These are phyloP conservation scores for Dicerorhinus sumatrensis DNA, from an alignment of 2,113 vertebrate species.

Conservation along the genomic window DNA sequence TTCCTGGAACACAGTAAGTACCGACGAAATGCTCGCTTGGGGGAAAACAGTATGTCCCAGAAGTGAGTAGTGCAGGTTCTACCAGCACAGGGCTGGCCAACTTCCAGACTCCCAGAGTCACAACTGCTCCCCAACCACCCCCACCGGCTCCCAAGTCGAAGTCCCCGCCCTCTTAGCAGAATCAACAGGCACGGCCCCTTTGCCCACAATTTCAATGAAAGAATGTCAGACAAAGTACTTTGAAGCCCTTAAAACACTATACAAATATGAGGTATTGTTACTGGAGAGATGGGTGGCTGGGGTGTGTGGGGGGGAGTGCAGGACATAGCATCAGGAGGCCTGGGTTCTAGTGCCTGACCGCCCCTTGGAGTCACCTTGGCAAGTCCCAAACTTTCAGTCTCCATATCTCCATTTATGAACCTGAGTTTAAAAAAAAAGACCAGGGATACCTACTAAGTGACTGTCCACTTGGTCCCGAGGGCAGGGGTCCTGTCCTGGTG, in stretches of 20 bases:
- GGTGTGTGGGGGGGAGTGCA: fast-evolving
- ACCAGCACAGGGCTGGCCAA: background rate
- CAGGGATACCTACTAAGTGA: fast-evolving
- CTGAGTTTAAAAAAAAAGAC: background rate
- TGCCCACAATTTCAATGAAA: background rate
- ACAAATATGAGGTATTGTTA: background rate
- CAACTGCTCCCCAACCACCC: background rate
- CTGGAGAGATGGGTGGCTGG: background rate
- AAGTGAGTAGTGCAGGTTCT: too few relatives aligned
- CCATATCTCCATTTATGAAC: background rate
- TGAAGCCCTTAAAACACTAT: background rate
- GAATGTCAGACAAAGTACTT: background rate
- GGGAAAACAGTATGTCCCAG: background rate
- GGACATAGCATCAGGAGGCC: background rate
- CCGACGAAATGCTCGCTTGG: fast-evolving
- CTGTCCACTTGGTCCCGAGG: background rate
- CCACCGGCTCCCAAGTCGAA: too few relatives aligned
- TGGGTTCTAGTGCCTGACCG: background rate
- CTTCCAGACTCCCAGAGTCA: background rate
- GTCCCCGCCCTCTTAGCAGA: background rate
- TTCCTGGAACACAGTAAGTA: background rate
- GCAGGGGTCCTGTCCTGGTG: background rate
- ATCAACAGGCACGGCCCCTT: fast-evolving
- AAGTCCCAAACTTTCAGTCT: background rate
- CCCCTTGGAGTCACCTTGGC: background rate